Conservation (phyloP, 2,113 vertebrate species). For the Turnix velox region DNA sequence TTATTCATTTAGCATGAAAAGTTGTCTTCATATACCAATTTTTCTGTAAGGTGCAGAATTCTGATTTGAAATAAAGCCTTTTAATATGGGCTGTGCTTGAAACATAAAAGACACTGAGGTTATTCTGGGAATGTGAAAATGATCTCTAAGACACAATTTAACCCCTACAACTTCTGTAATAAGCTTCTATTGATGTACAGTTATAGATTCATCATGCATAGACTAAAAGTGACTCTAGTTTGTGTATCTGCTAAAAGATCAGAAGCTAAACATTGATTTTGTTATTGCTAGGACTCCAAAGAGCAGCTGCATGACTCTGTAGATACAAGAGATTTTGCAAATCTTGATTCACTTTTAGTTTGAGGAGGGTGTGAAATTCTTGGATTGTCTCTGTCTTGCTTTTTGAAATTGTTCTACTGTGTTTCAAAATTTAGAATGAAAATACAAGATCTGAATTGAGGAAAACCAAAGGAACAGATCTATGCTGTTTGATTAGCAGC, state of each 20-base stretch:
- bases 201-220: background rate
- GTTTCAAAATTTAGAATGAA: background rate
- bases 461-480: background rate
- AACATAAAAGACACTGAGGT: background rate
- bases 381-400: background rate
- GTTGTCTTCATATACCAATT: slow-evolving; percentile 52
- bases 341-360: background rate
- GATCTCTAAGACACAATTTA: background rate
- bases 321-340: background rate
- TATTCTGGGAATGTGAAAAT: background rate
- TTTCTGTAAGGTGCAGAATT: slow-evolving; percentile 46
- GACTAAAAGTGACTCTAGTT: background rate
- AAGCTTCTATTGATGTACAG: background rate
- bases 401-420: background rate
- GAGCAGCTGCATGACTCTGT: background rate
- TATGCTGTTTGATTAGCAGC: background rate
- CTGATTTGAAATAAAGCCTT: slow-evolving; percentile 61
- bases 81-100: slow-evolving; percentile 17
- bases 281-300: background rate
- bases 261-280: background rate
- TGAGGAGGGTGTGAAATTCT: background rate
- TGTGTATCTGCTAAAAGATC: background rate
- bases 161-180: background rate
- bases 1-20: slow-evolving; percentile 74
- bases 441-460: background rate